A percentile compares a stretch with the other conserved stretches of the same genome.
Conservation (phyloP, 2,113 vertebrate genomes). For the Fregata magnificens region DNA sequence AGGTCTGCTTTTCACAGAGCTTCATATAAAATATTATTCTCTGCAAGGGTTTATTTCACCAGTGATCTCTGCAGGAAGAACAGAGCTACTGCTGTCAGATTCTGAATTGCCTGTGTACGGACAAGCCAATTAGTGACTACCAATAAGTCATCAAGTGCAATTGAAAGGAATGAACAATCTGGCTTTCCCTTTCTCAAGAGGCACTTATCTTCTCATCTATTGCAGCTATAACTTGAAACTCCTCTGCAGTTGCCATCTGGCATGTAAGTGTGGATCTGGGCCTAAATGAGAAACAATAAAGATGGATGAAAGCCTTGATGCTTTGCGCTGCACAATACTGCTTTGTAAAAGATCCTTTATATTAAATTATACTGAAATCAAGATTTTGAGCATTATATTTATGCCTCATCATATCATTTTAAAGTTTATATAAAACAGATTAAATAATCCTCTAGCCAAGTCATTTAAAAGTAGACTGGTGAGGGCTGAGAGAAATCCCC, state of each 20-base stretch:
- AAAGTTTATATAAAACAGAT: constrained; percentile 34
- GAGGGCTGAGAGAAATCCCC: not conserved
- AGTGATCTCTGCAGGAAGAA: constrained; percentile 2
- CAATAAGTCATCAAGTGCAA: constrained; percentile 47
- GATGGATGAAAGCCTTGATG: constrained; percentile 10
- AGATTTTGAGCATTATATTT: constrained; percentile 7
- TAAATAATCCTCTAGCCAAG: constrained; percentile 20
- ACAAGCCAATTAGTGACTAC: constrained; percentile 46
- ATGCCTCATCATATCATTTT: not conserved
- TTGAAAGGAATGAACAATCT: constrained; percentile 34
- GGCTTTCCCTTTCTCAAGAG: constrained; percentile 31
- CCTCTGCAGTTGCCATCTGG: constrained; percentile 52
- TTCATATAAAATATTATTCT: not conserved
- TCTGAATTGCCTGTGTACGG: constrained; percentile 9
- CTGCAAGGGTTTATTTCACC: constrained; percentile 5
- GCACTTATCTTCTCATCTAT: constrained; percentile 26
- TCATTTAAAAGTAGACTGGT: not conserved
- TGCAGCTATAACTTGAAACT: constrained; percentile 48
- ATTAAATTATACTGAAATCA: constrained; percentile 25
- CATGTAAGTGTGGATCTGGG: constrained; percentile 17
- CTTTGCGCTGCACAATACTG: not conserved
- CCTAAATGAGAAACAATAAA: constrained; percentile 60
- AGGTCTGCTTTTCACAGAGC: not conserved
- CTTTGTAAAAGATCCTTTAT: constrained; percentile 3
- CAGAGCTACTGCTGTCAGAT: not conserved